Percentiles rank a stretch among this genome's conserved stretches.
These are phyloP conservation scores for Vollenhovia emeryi DNA, from an alignment of 1,140 invertebrate species.

Conservation along the genomic window DNA sequence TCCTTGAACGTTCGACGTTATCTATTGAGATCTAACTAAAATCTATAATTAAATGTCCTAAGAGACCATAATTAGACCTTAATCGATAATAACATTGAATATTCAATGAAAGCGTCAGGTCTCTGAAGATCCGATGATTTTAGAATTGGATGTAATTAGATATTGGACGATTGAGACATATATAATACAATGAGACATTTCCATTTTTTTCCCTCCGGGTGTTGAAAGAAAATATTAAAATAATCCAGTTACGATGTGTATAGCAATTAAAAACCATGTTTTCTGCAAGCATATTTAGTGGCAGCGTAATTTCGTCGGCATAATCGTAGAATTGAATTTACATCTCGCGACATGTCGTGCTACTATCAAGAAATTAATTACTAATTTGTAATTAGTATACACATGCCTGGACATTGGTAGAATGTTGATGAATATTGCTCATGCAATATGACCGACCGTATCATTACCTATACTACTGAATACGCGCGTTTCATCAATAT, in stretches of 20 bases:
- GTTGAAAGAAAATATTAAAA: neutral
- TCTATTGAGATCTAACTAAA: no score
- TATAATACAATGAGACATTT: no score
- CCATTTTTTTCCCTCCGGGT: no score
- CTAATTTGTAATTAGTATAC: slow-evolving; percentile 32
- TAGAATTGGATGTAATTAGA: no score
- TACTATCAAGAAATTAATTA: slow-evolving; percentile 37
- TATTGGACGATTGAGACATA: no score
- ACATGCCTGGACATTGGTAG: neutral
- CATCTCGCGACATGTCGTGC: neutral
- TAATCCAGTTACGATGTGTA: neutral
- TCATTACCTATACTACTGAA: slow-evolving; percentile 10
- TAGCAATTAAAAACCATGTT: neutral
- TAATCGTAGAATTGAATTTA: slow-evolving; percentile 8
- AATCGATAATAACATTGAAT: no score
- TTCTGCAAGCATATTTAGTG: neutral
- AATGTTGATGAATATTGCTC: slow-evolving; percentile 38
- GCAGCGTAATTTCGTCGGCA: neutral
- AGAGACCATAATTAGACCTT: no score
- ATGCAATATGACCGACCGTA: slow-evolving; percentile 2
- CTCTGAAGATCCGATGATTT: no score
- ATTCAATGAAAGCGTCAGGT: no score
- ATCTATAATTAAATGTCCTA: no score
- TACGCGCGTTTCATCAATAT: neutral
- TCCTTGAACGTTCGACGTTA: no score